Percentiles rank a stretch among this genome's conserved stretches.
Evolutionary conservation across 1,140 invertebrate species (phyloP).

Genomic region (Lepidurus packardi): DNA sequence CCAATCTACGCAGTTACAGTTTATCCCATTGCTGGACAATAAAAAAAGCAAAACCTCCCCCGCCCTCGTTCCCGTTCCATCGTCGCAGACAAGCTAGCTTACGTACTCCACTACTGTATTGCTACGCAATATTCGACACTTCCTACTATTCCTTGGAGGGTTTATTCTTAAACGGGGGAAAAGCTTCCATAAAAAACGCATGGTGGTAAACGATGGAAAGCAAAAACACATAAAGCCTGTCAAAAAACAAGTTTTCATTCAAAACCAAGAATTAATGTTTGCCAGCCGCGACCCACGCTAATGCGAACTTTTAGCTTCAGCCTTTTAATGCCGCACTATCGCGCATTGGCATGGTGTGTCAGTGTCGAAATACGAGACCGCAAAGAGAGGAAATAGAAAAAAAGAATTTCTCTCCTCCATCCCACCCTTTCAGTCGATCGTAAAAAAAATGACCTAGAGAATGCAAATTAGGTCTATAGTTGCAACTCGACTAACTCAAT

Average conservation of each 20-base stretch:
- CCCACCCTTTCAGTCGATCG: background rate
- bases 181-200: background rate
- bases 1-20: slow-evolving; percentile 9
- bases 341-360: background rate
- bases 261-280: background rate
- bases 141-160: background rate
- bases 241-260: background rate
- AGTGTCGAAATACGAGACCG: background rate
- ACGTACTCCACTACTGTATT: background rate
- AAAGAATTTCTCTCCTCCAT: background rate
- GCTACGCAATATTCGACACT: background rate
- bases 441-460: background rate
- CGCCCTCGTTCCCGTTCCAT: background rate
- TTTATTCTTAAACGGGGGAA: background rate
- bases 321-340: background rate
- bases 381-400: background rate
- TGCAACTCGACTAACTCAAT: slow-evolving; percentile 8
- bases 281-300: background rate
- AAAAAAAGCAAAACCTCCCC: background rate
- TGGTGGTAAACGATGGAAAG: background rate
- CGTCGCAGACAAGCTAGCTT: background rate
- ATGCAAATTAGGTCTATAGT: background rate
- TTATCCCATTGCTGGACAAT: background rate
- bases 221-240: no score
- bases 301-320: background rate